phyloP scores from a whole-genome alignment of 2,113 vertebrate genomes.

The Acanthochromis polyacanthus region DNA sequence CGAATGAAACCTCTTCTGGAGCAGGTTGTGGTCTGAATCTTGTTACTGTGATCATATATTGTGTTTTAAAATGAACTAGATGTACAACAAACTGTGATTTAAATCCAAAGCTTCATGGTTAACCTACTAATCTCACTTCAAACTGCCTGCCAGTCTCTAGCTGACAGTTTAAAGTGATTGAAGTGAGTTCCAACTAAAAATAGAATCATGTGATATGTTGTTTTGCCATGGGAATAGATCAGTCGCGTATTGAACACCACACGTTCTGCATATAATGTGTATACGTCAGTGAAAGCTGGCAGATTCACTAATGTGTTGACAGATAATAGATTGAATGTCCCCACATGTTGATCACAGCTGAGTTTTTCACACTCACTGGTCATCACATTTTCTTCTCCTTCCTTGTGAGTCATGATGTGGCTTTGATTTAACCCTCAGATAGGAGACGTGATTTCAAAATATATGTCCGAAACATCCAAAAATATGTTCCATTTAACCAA shows the following conservation, averaged over 20 bases:
- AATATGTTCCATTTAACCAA: no score
- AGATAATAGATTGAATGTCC: no score
- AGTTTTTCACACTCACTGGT: not conserved
- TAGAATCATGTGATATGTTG: not conserved
- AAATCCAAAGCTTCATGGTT: not conserved
- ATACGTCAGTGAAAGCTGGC: not conserved
- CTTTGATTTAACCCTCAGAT: no score
- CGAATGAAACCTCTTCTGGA: not conserved
- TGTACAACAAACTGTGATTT: constrained; percentile 1
- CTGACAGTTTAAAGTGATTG: not conserved
- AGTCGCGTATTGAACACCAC: not conserved
- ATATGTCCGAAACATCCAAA: no score
- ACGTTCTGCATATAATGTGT: no score
- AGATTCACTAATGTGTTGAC: not conserved
- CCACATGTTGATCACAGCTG: not conserved
- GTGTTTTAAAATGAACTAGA: not conserved
- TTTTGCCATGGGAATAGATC: not conserved
- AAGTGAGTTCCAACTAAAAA: not conserved
- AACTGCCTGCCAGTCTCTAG: not conserved
- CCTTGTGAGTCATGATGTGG: no score
- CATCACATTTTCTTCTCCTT: not conserved
- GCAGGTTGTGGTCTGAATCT: not conserved
- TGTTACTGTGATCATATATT: constrained; percentile 13
- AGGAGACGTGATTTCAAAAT: no score
- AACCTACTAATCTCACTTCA: constrained; percentile 1